These are phyloP conservation scores for Drosophila biarmipes DNA, from an alignment of 1,140 invertebrate genomes.

Conservation along the genomic window DNA sequence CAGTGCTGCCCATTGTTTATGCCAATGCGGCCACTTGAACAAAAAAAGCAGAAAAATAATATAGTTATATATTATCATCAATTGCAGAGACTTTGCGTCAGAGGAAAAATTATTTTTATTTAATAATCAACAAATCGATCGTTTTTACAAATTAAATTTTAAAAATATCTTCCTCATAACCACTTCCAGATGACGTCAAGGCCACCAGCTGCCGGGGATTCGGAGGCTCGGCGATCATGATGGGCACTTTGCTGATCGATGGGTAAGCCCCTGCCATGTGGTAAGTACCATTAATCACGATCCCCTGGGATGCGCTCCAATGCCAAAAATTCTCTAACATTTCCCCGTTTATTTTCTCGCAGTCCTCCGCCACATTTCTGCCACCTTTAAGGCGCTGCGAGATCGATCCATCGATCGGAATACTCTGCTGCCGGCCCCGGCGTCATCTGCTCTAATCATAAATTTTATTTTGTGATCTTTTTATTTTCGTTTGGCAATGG, in stretches of 20 bases:
- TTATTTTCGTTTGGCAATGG: constrained; percentile 63
- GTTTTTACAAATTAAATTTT: constrained; percentile 5
- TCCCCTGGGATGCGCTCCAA: constrained; percentile 21
- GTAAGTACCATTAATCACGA: constrained; percentile 52
- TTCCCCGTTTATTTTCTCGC: constrained; percentile 35
- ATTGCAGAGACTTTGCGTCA: background rate
- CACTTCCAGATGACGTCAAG: constrained; percentile 68
- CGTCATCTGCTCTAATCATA: constrained; percentile 80
- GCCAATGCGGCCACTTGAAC: constrained; percentile 43
- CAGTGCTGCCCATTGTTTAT: constrained; percentile 49
- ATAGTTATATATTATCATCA: constrained; percentile 11
- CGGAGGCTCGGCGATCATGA: constrained; percentile 37
- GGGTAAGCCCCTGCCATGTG: constrained; percentile 38
- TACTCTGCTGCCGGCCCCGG: constrained; percentile 26
- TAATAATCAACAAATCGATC: constrained; percentile 19
- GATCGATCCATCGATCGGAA: constrained; percentile 25
- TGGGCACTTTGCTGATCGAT: constrained; percentile 24
- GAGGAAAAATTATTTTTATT: constrained; percentile 21
- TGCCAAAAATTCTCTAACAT: constrained; percentile 3
- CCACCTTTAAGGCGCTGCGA: too few relatives aligned
- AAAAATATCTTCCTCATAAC: constrained; percentile 4
- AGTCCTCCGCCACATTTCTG: constrained; percentile 34
- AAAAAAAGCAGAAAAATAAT: constrained; percentile 21
- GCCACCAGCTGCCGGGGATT: constrained; percentile 46
- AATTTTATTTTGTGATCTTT: constrained; percentile 64